A percentile compares a stretch with the other conserved stretches of the same genome.
Conservation (phyloP, 2,888 invertebrate genomes). For the Agrotis ipsilon region DNA sequence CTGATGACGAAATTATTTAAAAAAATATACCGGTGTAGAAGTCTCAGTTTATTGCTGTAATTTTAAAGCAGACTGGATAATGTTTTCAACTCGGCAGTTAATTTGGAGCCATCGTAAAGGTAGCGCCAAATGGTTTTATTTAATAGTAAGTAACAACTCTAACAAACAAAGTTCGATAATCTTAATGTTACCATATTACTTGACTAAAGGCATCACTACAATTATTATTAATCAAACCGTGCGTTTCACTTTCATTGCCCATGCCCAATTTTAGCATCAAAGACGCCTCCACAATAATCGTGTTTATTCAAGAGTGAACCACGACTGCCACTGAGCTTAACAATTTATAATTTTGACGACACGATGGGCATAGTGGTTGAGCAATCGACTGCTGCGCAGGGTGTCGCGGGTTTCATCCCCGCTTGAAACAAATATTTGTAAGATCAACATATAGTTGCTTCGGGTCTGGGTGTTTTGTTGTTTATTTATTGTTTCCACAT, state of each 20-base stretch:
- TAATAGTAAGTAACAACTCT: background rate
- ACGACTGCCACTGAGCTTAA: slow-evolving; percentile 63
- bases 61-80: background rate
- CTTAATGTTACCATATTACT: background rate
- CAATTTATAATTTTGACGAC: too few species aligned
- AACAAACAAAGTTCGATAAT: background rate
- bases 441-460: too few species aligned
- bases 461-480: too few species aligned
- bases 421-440: too few species aligned
- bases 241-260: slow-evolving; percentile 57
- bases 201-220: slow-evolving; percentile 14
- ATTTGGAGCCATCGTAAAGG: too few species aligned
- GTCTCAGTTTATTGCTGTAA: too few species aligned
- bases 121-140: too few species aligned
- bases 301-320: slow-evolving; percentile 76
- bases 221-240: slow-evolving; percentile 53
- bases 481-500: too few species aligned
- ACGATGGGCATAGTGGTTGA: too few species aligned
- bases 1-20: background rate
- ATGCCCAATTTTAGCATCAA: slow-evolving; percentile 9
- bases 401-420: background rate
- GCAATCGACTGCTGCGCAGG: too few species aligned
- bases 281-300: slow-evolving; percentile 63
- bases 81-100: background rate
- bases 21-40: too few species aligned